These are phyloP conservation scores for Lepidocyrtoides sp. DNA, from an alignment of 2,888 invertebrate species.

Conservation along the genomic window DNA sequence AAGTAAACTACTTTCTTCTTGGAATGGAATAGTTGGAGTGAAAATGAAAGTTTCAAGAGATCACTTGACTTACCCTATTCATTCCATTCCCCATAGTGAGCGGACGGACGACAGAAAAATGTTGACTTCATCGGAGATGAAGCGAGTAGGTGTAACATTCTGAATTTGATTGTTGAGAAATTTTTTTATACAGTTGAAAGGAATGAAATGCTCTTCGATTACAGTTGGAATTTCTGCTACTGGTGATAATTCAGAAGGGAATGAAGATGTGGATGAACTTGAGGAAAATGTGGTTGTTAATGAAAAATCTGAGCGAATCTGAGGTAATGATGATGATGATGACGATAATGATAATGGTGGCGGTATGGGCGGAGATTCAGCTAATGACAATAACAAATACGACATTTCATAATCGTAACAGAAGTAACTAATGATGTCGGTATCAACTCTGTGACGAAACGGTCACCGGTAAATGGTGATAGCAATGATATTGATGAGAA, in stretches of 20 bases:
- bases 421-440: not conserved
- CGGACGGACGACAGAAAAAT: constrained; percentile 85
- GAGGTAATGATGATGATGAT: not conserved
- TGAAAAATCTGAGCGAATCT: not conserved
- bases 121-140: constrained; percentile 76
- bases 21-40: not conserved
- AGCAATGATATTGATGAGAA: not conserved
- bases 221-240: not conserved
- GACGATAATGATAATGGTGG: not conserved
- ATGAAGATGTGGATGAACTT: not conserved
- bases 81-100: constrained; percentile 95
- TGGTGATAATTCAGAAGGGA: not conserved
- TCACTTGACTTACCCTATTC: constrained; percentile 91
- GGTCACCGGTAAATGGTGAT: too few relatives aligned
- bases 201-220: not conserved
- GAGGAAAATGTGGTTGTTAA: not conserved
- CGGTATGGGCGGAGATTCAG: not conserved
- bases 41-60: constrained; percentile 27
- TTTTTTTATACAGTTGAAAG: not conserved
- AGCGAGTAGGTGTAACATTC: constrained; percentile 31
- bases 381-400: not conserved
- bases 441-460: too few relatives aligned
- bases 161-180: constrained; percentile 29
- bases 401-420: not conserved
- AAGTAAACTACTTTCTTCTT: not conserved